A percentile compares a stretch with the other conserved stretches of the same genome.
These are phyloP conservation scores for Macrotis lagotis DNA, from an alignment of 2,113 vertebrate genomes.

Conservation along the genomic window DNA sequence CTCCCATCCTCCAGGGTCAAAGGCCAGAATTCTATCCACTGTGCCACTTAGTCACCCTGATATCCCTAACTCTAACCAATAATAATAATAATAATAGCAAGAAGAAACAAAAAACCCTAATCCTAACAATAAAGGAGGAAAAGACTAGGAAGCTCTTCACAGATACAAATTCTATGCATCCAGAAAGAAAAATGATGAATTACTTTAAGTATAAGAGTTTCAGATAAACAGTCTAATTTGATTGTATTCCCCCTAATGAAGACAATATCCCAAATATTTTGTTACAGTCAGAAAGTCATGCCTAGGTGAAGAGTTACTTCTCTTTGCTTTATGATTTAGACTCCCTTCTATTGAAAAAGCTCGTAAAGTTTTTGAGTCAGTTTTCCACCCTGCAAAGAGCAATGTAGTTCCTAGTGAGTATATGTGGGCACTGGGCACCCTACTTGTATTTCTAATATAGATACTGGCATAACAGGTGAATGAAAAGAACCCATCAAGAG, in stretches of 20 bases:
- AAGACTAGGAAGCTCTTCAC: not conserved
- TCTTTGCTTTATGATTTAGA: not conserved
- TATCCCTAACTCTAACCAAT: too few species aligned
- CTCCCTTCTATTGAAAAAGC: not conserved
- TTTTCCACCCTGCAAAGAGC: not conserved
- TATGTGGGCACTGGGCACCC: not conserved
- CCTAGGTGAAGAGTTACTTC: not conserved
- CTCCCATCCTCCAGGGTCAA: too few species aligned
- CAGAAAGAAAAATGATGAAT: not conserved
- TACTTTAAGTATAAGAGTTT: not conserved
- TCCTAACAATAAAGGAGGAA: not conserved
- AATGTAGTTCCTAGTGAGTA: not conserved
- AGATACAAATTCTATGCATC: not conserved
- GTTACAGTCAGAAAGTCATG: constrained; percentile 8
- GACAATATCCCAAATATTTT: not conserved
- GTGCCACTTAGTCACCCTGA: too few species aligned
- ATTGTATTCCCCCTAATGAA: not conserved
- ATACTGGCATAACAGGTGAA: not conserved
- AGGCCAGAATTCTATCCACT: too few species aligned
- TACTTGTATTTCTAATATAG: not conserved
- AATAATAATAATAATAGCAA: too few species aligned
- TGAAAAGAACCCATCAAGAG: not conserved
- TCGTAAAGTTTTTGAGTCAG: not conserved
- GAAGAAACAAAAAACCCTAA: too few species aligned
- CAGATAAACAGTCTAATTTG: not conserved